Evolutionary conservation across 2,888 invertebrate genomes (phyloP), one percentile per base, ranked within the genome.

Genomic region (Dorcus hopei): DNA sequence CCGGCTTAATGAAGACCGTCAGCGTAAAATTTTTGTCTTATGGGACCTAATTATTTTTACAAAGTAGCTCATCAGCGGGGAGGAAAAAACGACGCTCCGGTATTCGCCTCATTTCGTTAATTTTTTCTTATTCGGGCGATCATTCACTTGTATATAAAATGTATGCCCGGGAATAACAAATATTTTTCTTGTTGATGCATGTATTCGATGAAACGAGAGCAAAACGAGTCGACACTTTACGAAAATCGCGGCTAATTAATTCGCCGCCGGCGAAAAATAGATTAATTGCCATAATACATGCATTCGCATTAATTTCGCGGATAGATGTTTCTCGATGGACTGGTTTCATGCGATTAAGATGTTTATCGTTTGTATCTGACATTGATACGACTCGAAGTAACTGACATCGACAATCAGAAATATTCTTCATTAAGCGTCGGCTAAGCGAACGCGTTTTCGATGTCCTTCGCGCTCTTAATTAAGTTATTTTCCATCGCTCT

Each of bases 1-100:
- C 51, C 52, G 57, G 1, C 38, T 58, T 58, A 58, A 58, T 58
- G 58, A 58, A 58, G 57, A 57, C 19, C 45, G 45, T 45, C 57
- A 52, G 54, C 58, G 49, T 59, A 54, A 55, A 52, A 48, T 56
- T 54, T 56, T 59, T 52, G 55, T 59, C 59, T 56, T 49, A 56
- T 52, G 59, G 54, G 59, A 59, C 26, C 55, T 51, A 56, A 59
- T 59, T 59, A 59, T 56, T 45, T 45, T 45, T 45, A 45, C 23
- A 19, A 45, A 45, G 16, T 45, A 45, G 45, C 45, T 45, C 45
- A 45, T 45, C 14, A 42, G 42, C 16, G 11, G 11, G 42, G 42
- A 16, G 42, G 26, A 33, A 33, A 33, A 33, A 33, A 33, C 26
- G 26, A 33, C 26, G 26, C 26, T 33, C 26, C 26, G 26, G 26